Conservation (phyloP, 2,797 vertebrate genomes). For the Channallabes apus region DNA sequence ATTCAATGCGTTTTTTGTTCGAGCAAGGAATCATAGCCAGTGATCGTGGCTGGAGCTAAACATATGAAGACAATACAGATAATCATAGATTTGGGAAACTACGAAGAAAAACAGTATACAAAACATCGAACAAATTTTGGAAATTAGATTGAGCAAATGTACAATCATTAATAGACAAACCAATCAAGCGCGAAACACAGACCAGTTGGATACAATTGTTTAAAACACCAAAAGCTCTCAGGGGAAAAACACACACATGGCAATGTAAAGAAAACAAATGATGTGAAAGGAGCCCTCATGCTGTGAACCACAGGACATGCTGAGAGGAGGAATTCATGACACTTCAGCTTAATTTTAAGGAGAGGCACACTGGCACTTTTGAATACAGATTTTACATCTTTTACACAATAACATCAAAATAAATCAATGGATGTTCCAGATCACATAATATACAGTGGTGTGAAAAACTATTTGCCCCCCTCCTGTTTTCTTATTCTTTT, state of each 20-base stretch:
- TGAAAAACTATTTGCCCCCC: too few species aligned
- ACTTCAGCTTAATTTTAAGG: neutral
- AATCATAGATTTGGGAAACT: neutral
- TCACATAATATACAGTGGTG: neutral
- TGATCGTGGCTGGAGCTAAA: neutral
- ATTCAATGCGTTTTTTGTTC: neutral
- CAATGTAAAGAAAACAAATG: conserved; percentile 2
- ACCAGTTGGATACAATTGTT: neutral
- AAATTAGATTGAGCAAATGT: neutral
- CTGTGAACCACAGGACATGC: neutral
- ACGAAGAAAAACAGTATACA: neutral
- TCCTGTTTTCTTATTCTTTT: too few species aligned
- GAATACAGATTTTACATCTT: neutral
- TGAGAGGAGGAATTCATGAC: neutral
- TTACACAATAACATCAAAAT: conserved; percentile 14
- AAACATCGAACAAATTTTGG: neutral
- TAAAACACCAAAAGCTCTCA: neutral
- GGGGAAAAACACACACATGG: too few species aligned
- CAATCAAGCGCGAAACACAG: neutral
- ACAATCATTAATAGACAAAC: neutral
- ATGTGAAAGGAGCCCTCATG: neutral
- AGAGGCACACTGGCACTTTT: conserved; percentile 10
- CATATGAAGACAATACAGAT: neutral
- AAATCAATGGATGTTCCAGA: conserved; percentile 13
- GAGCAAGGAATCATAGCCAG: neutral